A percentile compares a stretch with the other conserved stretches of the same genome.
These are phyloP conservation scores for Meteorus cinctellus DNA, from an alignment of 2,888 invertebrate species.

Conservation along the genomic window DNA sequence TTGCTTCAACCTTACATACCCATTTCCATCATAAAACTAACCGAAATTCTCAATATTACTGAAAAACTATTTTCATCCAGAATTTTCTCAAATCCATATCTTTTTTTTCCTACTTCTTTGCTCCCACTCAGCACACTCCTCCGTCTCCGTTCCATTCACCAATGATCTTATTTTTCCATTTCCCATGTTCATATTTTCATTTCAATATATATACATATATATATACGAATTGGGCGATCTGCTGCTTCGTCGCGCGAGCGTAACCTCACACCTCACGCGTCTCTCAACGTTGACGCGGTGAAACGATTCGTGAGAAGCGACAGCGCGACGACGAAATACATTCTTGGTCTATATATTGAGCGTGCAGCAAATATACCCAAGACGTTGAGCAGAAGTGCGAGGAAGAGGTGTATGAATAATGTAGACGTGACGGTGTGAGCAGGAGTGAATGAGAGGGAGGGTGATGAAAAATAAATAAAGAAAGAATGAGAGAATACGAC, in stretches of 20 bases:
- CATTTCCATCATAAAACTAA: too few relatives aligned
- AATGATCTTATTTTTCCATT: not conserved
- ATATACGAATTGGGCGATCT: constrained; percentile 11
- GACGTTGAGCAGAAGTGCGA: constrained; percentile 56
- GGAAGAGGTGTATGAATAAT: constrained; percentile 60
- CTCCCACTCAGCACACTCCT: too few relatives aligned
- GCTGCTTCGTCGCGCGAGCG: constrained; percentile 27
- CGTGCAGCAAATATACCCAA: constrained; percentile 53
- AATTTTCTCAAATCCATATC: too few relatives aligned
- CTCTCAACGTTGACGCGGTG: constrained; percentile 13
- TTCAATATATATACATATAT: constrained; percentile 14
- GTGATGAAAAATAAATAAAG: constrained; percentile 22
- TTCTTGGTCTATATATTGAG: constrained; percentile 45
- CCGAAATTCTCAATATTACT: too few relatives aligned
- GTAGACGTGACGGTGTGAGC: constrained; percentile 44
- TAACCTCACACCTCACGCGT: not conserved
- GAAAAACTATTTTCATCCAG: too few relatives aligned
- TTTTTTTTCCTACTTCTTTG: too few relatives aligned
- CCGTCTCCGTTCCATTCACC: not conserved
- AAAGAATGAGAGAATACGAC: constrained; percentile 27
- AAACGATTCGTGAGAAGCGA: constrained; percentile 36
- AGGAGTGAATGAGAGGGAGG: constrained; percentile 34
- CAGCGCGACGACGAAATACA: constrained; percentile 23
- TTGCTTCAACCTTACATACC: too few relatives aligned
- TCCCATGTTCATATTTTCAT: not conserved